Evolutionary conservation across 2,797 vertebrate genomes (phyloP).

Genomic region (Danionella dracula): DNA sequence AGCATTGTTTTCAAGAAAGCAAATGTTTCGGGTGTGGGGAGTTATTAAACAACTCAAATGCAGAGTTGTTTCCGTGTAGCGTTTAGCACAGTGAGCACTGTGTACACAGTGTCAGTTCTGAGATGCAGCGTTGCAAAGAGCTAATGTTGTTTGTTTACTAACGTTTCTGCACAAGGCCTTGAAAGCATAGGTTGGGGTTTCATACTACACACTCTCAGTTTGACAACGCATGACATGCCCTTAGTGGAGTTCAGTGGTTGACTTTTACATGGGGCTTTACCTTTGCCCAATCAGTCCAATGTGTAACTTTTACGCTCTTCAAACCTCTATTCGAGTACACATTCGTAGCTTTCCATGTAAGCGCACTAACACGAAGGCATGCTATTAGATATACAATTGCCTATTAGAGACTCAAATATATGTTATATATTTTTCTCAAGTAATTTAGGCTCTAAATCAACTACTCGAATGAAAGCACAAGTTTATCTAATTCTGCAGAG

Average conservation of each 20-base stretch:
- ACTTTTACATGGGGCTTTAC: neutral
- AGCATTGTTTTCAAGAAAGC: neutral
- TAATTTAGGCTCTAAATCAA: no score
- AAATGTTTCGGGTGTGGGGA: neutral
- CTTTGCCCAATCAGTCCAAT: neutral
- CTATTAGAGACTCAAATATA: no score
- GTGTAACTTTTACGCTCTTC: neutral
- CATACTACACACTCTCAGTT: neutral
- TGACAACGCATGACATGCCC: neutral
- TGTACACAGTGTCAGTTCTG: neutral
- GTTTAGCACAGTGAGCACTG: conserved; percentile 12
- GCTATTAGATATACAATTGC: no score
- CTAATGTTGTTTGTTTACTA: neutral
- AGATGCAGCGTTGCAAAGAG: neutral
- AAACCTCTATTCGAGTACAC: no score
- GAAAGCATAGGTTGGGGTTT: neutral
- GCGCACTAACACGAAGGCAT: no score
- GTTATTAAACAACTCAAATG: neutral
- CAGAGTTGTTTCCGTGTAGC: neutral
- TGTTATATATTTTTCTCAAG: no score
- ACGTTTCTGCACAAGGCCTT: neutral
- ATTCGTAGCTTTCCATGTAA: no score
- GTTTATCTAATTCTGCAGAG: no score
- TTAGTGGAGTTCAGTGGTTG: neutral
- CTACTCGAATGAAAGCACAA: no score